phyloP scores from a whole-genome alignment of 1,140 invertebrate genomes.

The Physella acuta region DNA sequence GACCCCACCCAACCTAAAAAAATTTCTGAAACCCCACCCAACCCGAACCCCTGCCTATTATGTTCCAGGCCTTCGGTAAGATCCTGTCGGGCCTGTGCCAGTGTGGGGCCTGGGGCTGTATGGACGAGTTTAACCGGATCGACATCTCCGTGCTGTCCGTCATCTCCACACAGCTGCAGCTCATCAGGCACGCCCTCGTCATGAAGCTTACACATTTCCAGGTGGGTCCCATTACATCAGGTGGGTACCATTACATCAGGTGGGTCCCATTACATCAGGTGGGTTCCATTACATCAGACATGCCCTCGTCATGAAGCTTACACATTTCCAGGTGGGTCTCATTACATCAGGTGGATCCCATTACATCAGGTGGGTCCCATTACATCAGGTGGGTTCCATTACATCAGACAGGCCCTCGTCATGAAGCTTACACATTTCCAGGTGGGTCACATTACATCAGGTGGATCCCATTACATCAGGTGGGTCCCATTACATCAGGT shows the following conservation, averaged over 20 bases:
- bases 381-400: slow-evolving; percentile 86
- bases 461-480: too few species aligned
- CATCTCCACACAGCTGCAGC: slow-evolving; percentile 86
- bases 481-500: slow-evolving; percentile 86
- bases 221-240: too few species aligned
- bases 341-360: too few species aligned
- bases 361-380: slow-evolving; percentile 89
- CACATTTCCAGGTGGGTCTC: slow-evolving; percentile 73
- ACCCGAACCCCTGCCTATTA: too few species aligned
- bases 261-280: slow-evolving; percentile 86
- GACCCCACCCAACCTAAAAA: too few species aligned
- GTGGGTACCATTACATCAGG: too few species aligned
- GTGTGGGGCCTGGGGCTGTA: slow-evolving; percentile 75
- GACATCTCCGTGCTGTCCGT: slow-evolving; percentile 87
- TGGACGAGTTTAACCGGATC: slow-evolving; percentile 90
- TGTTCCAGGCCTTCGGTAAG: slow-evolving; percentile 73
- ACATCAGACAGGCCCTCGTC: slow-evolving; percentile 79
- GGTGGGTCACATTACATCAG: too few species aligned
- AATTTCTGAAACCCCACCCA: too few species aligned
- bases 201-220: slow-evolving; percentile 73
- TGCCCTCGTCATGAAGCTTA: slow-evolving; percentile 74
- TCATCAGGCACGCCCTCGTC: slow-evolving; percentile 79
- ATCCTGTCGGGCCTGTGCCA: slow-evolving; percentile 75
- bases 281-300: slow-evolving; percentile 85
- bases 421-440: slow-evolving; percentile 73